Conservation (phyloP, 2,888 invertebrate species). For the Tenodera sinensis region DNA sequence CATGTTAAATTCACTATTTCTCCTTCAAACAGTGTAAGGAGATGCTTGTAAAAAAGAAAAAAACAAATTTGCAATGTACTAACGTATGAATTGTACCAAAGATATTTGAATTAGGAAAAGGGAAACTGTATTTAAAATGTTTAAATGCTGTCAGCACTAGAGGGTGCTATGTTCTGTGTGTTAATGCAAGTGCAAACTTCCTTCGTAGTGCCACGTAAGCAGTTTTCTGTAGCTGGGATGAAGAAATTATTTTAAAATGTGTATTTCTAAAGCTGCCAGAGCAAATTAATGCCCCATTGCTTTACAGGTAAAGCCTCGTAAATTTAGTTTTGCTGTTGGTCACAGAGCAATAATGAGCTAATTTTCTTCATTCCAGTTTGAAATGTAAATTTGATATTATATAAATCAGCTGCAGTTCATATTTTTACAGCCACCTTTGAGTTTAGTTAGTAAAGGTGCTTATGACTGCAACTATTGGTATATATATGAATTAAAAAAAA, state of each 20-base stretch:
- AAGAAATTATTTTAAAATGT: neutral
- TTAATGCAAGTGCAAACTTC: neutral
- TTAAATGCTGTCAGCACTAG: neutral
- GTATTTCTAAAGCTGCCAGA: neutral
- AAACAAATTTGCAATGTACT: neutral
- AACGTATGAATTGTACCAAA: neutral
- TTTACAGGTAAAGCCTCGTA: neutral
- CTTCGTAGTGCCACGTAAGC: neutral
- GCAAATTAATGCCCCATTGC: neutral
- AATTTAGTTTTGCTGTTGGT: neutral
- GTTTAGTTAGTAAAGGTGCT: neutral
- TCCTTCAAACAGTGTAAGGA: neutral
- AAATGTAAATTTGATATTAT: neutral
- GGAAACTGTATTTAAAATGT: neutral
- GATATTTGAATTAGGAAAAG: neutral
- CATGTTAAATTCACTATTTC: neutral
- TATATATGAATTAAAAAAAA: neutral
- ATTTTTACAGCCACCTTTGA: neutral
- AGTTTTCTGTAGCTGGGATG: neutral
- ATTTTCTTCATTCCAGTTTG: neutral
- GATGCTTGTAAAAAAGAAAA: neutral
- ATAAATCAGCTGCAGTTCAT: neutral
- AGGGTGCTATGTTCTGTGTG: neutral
- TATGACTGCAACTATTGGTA: neutral
- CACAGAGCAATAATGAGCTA: neutral